A percentile compares a stretch with the other conserved stretches of the same genome.
Evolutionary conservation across 1,140 invertebrate species (phyloP).

Genomic region (Thalassaphorura encarpata): DNA sequence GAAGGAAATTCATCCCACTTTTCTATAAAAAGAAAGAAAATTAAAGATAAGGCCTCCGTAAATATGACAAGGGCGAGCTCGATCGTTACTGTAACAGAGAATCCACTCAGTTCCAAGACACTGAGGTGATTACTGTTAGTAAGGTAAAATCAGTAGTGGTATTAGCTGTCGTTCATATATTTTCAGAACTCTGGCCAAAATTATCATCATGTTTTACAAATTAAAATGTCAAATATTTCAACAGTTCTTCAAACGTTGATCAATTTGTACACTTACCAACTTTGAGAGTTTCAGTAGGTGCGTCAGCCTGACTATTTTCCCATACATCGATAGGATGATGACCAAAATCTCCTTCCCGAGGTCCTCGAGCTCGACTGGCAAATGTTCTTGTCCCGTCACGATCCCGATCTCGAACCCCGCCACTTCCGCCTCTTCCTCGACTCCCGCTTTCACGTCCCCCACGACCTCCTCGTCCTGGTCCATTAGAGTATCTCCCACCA

Average conservation of each 20-base stretch:
- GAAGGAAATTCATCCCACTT: conserved; percentile 34
- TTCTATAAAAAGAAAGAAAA: conserved; percentile 9
- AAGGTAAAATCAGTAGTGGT: no score
- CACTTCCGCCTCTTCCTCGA: conserved; percentile 44
- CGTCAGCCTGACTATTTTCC: conserved; percentile 33
- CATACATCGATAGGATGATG: conserved; percentile 30
- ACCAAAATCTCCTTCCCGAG: conserved; percentile 21
- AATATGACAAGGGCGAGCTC: no score
- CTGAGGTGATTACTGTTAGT: no score
- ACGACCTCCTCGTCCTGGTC: conserved; percentile 43
- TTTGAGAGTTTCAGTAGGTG: conserved; percentile 25
- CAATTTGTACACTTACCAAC: conserved; percentile 24
- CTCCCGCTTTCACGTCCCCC: conserved; percentile 48
- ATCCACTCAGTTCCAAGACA: neutral
- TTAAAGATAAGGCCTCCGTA: no score
- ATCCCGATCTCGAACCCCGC: conserved; percentile 12
- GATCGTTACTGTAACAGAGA: no score
- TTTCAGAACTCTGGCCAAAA: neutral
- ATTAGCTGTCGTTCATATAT: neutral
- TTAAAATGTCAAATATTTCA: neutral
- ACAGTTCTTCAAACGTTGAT: neutral
- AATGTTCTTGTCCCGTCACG: conserved; percentile 24
- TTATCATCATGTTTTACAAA: neutral
- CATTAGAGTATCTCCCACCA: conserved; percentile 39
- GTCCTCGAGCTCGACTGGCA: conserved; percentile 24